Conservation (phyloP, 2,797 vertebrate genomes). For the Buphagus erythrorhynchus region DNA sequence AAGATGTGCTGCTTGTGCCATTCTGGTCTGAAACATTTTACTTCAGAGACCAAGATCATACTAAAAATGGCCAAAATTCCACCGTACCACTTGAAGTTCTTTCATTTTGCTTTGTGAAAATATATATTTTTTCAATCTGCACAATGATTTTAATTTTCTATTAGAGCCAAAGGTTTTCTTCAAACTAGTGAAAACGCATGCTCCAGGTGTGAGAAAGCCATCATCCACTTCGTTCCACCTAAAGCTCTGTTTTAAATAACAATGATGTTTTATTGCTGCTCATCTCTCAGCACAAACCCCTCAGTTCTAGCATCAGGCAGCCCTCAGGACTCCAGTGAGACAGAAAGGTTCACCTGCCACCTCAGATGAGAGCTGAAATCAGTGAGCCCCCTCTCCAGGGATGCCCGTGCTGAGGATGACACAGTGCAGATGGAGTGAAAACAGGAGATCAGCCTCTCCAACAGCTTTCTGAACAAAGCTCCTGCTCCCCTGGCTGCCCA, state of each 20-base stretch:
- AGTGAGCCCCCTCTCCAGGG: not conserved
- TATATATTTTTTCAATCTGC: not conserved
- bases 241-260: not conserved
- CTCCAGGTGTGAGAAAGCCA: not conserved
- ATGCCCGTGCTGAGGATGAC: not conserved
- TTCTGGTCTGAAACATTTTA: not conserved
- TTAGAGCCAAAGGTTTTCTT: not conserved
- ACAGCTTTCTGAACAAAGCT: not conserved
- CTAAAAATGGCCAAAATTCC: not conserved
- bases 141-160: not conserved
- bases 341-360: not conserved
- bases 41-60: not conserved
- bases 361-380: not conserved
- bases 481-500: not conserved
- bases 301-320: not conserved
- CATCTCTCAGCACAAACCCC: not conserved
- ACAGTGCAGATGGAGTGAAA: not conserved
- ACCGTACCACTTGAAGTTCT: not conserved
- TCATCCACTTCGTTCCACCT: not conserved
- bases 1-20: not conserved
- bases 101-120: not conserved
- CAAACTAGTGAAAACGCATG: not conserved
- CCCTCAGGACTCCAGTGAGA: not conserved
- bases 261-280: not conserved
- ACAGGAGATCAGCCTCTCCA: not conserved